Evolutionary conservation across 92 coral and sea anemone genomes (phyloP).

Genomic region (Parazoanthus darwini): DNA sequence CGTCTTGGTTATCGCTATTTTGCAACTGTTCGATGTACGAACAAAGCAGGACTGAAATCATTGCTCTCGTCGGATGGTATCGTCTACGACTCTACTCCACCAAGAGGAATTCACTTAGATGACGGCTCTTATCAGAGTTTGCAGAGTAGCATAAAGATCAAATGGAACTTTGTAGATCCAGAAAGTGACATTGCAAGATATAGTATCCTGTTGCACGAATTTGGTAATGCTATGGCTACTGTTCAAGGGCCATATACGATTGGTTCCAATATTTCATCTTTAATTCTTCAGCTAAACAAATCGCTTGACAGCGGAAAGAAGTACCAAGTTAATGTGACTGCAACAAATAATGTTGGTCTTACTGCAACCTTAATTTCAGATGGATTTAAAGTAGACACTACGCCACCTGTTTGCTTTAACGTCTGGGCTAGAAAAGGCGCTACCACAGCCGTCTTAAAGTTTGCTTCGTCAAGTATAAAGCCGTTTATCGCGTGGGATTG

Average conservation of each 20-base stretch:
- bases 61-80: constrained; percentile 64
- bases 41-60: constrained; percentile 66
- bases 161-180: constrained; percentile 69
- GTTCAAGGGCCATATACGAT: constrained; percentile 48
- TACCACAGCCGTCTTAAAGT: constrained; percentile 15
- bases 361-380: constrained; percentile 53
- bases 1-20: constrained; percentile 64
- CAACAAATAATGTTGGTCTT: constrained; percentile 70
- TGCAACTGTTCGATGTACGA: constrained; percentile 78
- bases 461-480: constrained; percentile 17
- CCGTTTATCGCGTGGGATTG: constrained; percentile 67
- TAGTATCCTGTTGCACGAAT: constrained; percentile 14
- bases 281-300: constrained; percentile 31
- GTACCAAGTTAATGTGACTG: constrained; percentile 68
- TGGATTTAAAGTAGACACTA: constrained; percentile 73
- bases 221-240: background rate
- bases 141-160: constrained; percentile 21
- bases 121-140: constrained; percentile 65
- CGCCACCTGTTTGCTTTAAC: constrained; percentile 66
- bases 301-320: constrained; percentile 51
- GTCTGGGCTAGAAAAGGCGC: constrained; percentile 50
- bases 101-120: constrained; percentile 40
- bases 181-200: constrained; percentile 65
- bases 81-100: constrained; percentile 67
- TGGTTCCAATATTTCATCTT: constrained; percentile 34